These are phyloP conservation scores for Caenorhabditis afra DNA, from an alignment of 2,888 invertebrate species.

Conservation along the genomic window DNA sequence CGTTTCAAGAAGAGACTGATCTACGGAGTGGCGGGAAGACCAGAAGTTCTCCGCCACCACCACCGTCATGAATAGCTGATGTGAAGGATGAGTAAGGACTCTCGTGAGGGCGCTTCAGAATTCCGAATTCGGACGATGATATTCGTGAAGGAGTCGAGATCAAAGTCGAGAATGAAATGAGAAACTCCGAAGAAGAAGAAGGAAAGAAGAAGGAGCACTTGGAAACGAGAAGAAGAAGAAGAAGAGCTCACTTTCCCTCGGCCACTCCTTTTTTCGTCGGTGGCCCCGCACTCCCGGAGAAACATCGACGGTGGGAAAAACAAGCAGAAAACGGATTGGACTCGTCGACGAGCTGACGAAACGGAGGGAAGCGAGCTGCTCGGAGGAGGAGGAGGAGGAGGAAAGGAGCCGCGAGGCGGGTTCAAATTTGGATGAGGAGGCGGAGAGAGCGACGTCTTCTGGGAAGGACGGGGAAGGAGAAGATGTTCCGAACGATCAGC, in stretches of 20 bases:
- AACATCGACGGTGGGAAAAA: constrained; percentile 57
- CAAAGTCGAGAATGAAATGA: constrained; percentile 3
- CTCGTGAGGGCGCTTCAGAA: no score
- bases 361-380: neutral
- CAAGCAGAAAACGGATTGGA: constrained; percentile 53
- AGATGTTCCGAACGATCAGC: neutral
- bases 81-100: no score
- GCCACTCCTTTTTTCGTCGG: constrained; percentile 15
- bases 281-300: constrained; percentile 1
- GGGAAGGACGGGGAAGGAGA: neutral
- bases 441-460: neutral
- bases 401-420: constrained; percentile 22
- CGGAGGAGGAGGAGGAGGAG: constrained; percentile 12
- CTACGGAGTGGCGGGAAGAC: neutral
- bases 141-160: no score
- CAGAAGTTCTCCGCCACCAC: constrained; percentile 1
- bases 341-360: constrained; percentile 17
- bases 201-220: constrained; percentile 24
- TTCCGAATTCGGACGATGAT: no score
- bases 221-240: constrained; percentile 24
- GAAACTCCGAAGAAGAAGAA: constrained; percentile 22
- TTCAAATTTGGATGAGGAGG: constrained; percentile 19
- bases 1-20: neutral
- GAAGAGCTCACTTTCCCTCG: constrained; percentile 6
- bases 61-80: no score